Conservation (phyloP, 2,888 invertebrate species). For the Dryobota labecula region DNA sequence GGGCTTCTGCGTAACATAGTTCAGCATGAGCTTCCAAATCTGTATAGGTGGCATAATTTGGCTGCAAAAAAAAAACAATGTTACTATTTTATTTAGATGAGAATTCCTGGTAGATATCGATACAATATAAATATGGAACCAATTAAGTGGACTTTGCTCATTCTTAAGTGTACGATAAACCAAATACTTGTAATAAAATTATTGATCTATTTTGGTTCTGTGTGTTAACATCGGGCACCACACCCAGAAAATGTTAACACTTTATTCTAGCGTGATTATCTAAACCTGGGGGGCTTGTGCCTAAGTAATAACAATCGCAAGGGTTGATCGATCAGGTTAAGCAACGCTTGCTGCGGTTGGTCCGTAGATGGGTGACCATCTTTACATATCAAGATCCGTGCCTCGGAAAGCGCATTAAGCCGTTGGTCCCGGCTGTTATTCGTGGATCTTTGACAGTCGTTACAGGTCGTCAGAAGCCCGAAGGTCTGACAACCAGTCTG, state of each 20-base stretch:
- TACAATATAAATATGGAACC: not conserved
- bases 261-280: not conserved
- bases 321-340: too few relatives aligned
- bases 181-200: not conserved
- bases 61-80: slow-evolving; percentile 78
- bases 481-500: too few relatives aligned
- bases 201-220: not conserved
- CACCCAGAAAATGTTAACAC: too few relatives aligned
- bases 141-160: not conserved
- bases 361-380: too few relatives aligned
- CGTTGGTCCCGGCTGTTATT: too few relatives aligned
- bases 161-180: not conserved
- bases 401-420: too few relatives aligned
- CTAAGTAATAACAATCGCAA: too few relatives aligned
- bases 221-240: not conserved
- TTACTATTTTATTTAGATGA: not conserved
- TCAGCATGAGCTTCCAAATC: slow-evolving; percentile 98
- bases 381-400: too few relatives aligned
- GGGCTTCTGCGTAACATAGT: slow-evolving; percentile 97
- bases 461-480: too few relatives aligned
- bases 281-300: too few relatives aligned
- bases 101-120: not conserved
- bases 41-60: slow-evolving; percentile 94
- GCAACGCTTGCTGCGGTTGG: too few relatives aligned
- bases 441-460: too few relatives aligned